Percentiles rank a stretch among this genome's conserved stretches.
Conservation (phyloP, 2,888 invertebrate species). For the Hecatera dysodea region DNA sequence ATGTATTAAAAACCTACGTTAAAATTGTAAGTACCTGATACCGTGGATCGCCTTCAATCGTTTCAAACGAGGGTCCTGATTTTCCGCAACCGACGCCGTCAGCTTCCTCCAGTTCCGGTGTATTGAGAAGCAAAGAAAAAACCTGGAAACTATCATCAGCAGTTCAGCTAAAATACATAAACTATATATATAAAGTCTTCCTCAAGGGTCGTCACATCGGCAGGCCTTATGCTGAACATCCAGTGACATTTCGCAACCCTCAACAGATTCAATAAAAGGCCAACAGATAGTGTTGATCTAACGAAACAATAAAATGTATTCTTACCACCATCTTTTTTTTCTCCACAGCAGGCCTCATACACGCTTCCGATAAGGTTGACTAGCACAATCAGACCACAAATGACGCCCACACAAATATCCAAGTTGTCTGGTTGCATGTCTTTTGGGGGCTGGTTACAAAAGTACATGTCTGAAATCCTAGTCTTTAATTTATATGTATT, state of each 20-base stretch:
- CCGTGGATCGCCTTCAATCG: slow-evolving; percentile 66
- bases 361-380: slow-evolving; percentile 42
- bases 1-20: neutral
- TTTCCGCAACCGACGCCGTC: slow-evolving; percentile 27
- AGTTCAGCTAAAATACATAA: neutral
- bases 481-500: slow-evolving; percentile 23
- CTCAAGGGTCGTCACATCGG: no score
- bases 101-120: slow-evolving; percentile 69
- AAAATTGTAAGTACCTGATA: slow-evolving; percentile 54
- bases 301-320: neutral
- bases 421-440: slow-evolving; percentile 31
- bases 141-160: slow-evolving; percentile 28
- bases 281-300: no score
- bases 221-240: no score
- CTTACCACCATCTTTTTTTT: slow-evolving; percentile 10
- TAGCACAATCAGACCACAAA: slow-evolving; percentile 29
- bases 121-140: slow-evolving; percentile 71
- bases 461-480: neutral
- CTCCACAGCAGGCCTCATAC: slow-evolving; percentile 12
- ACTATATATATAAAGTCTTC: no score
- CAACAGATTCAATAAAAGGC: no score
- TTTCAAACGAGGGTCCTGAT: slow-evolving; percentile 44
- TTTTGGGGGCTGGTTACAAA: slow-evolving; percentile 21
- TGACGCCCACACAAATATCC: slow-evolving; percentile 26
- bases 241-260: no score